phyloP scores from a whole-genome alignment of 2,113 vertebrate genomes.

The Columba livia region DNA sequence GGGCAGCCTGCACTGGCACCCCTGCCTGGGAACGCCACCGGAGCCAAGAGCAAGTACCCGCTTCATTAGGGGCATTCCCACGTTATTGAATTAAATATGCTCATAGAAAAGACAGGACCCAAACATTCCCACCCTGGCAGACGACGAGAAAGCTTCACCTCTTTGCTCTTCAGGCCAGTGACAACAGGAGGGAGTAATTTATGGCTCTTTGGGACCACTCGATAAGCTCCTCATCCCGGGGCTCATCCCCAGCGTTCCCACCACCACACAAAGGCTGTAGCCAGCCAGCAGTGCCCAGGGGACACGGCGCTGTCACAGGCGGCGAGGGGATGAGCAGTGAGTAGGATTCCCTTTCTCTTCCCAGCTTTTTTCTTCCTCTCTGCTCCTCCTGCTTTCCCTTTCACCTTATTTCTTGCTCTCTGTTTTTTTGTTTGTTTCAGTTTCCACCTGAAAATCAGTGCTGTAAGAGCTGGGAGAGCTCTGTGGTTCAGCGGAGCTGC shows the following conservation, averaged over 20 bases:
- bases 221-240: background rate
- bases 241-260: constrained; percentile 17
- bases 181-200: constrained; percentile 45
- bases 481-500: background rate
- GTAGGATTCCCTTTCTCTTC: background rate
- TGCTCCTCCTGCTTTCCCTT: background rate
- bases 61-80: constrained; percentile 22
- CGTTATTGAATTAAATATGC: constrained; percentile 4
- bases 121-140: constrained; percentile 45
- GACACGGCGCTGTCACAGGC: background rate
- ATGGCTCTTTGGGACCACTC: constrained; percentile 34
- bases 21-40: background rate
- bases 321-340: background rate
- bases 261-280: constrained; percentile 21
- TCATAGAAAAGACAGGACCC: background rate
- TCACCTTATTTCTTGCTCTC: background rate
- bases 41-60: background rate
- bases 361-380: background rate
- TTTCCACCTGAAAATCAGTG: background rate
- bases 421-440: fast-evolving
- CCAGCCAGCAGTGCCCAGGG: background rate
- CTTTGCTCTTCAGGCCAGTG: background rate
- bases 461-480: background rate
- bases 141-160: constrained; percentile 36
- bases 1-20: background rate